These are phyloP conservation scores for Oryzias celebensis DNA, from an alignment of 2,113 vertebrate genomes.

Conservation along the genomic window DNA sequence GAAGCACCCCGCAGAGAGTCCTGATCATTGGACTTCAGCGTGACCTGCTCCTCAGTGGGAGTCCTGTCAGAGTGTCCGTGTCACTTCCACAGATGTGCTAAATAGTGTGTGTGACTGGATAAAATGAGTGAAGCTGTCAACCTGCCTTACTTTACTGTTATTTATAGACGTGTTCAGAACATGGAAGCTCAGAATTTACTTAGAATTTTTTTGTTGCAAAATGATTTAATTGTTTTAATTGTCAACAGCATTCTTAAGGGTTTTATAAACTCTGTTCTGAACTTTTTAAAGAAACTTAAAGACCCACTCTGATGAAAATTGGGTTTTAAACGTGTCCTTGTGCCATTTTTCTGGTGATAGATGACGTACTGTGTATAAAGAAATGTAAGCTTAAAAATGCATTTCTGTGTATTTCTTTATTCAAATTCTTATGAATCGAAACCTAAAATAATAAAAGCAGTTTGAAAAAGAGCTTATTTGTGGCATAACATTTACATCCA, in stretches of 20 bases:
- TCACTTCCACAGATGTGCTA: conserved; percentile 34
- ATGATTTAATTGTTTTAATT: background rate
- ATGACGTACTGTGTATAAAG: no score
- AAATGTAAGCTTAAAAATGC: no score
- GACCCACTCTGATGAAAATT: no score
- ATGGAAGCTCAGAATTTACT: conserved; percentile 25
- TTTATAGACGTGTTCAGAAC: conserved; percentile 37
- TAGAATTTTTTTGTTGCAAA: conserved; percentile 5
- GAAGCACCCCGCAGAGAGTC: conserved; percentile 54
- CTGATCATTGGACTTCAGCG: conserved; percentile 54
- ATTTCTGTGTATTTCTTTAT: no score
- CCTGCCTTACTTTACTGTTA: conserved; percentile 40
- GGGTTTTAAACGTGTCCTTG: no score
- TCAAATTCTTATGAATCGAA: no score
- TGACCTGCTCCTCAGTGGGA: conserved; percentile 59
- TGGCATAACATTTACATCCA: no score
- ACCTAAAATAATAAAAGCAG: no score
- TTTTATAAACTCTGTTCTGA: conserved; percentile 1
- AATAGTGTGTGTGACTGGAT: conserved; percentile 1
- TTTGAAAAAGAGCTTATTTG: no score
- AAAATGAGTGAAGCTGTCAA: conserved; percentile 25
- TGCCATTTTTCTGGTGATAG: no score
- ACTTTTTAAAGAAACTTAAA: no score
- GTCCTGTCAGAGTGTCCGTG: conserved; percentile 27
- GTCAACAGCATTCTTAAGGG: conserved; percentile 10